phyloP scores from a whole-genome alignment of 2,888 invertebrate species.

The Noctua pronuba region DNA sequence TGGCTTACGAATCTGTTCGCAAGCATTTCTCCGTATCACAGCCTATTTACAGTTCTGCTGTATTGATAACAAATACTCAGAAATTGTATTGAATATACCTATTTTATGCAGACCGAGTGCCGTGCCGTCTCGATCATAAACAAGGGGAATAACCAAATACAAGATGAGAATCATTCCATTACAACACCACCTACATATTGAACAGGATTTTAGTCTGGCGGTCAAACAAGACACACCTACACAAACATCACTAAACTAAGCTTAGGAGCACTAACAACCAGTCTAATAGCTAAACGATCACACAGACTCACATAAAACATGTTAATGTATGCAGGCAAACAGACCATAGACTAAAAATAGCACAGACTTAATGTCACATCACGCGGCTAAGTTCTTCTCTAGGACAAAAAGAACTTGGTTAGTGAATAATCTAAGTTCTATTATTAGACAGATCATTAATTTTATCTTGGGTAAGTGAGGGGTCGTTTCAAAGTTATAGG shows the following conservation, averaged over 20 bases:
- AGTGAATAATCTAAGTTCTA: conserved; percentile 47
- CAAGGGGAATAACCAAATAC: conserved; percentile 3
- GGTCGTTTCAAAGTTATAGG: conserved; percentile 41
- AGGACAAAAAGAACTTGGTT: conserved; percentile 31
- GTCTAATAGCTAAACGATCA: conserved; percentile 7
- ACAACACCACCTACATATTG: conserved; percentile 10
- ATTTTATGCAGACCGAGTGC: conserved; percentile 4
- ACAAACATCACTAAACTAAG: background rate
- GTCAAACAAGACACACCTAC: conserved; percentile 23
- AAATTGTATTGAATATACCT: conserved; percentile 3
- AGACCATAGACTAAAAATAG: conserved; percentile 40
- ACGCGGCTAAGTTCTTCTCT: conserved; percentile 15
- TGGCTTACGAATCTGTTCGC: conserved; percentile 29
- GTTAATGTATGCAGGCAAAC: conserved; percentile 33
- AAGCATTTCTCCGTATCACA: conserved; percentile 41
- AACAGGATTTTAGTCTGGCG: conserved; percentile 11
- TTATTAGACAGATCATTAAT: conserved; percentile 42
- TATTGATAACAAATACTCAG: conserved; percentile 31
- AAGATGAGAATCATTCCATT: background rate
- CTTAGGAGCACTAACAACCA: conserved; percentile 9
- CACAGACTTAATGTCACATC: conserved; percentile 18
- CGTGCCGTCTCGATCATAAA: background rate
- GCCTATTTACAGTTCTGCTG: conserved; percentile 12
- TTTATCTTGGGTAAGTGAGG: conserved; percentile 35
- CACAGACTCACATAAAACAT: conserved; percentile 15